A percentile compares a stretch with the other conserved stretches of the same genome.
Evolutionary conservation across 2,888 invertebrate species (phyloP).

Genomic region (Branchellion lobata): DNA sequence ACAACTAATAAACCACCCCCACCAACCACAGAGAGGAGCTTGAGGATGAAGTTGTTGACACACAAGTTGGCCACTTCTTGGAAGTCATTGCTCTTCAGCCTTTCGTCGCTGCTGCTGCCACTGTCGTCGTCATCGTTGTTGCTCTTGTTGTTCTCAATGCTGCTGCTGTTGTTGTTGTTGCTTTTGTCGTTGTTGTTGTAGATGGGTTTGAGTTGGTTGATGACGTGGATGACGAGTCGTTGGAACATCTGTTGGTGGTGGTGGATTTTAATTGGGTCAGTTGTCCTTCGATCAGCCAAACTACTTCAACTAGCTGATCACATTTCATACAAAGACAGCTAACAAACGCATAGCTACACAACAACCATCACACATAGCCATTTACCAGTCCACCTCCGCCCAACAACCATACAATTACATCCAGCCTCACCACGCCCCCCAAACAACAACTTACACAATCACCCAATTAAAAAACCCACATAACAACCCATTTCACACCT

Average conservation of each 20-base stretch:
- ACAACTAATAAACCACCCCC: neutral
- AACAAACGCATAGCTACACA: neutral
- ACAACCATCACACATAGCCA: neutral
- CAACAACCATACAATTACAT: neutral
- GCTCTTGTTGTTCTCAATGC: constrained; percentile 20
- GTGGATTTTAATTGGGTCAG: too few relatives aligned
- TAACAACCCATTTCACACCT: neutral
- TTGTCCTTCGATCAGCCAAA: too few relatives aligned
- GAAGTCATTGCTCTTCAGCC: constrained; percentile 52
- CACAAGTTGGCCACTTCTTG: constrained; percentile 65
- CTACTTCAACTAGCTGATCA: too few relatives aligned
- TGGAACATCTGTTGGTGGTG: constrained; percentile 73
- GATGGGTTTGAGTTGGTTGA: constrained; percentile 74
- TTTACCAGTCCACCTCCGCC: too few relatives aligned
- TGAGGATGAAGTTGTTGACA: constrained; percentile 87
- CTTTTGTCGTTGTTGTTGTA: neutral
- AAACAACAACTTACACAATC: neutral
- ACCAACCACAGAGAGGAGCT: constrained; percentile 78
- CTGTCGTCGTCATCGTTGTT: constrained; percentile 43
- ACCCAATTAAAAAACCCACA: neutral
- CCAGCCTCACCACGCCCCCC: too few relatives aligned
- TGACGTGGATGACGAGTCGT: constrained; percentile 88
- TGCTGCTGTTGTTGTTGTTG: neutral
- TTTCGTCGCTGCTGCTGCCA: constrained; percentile 55
- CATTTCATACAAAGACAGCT: too few relatives aligned